Percentiles rank a stretch among this genome's conserved stretches.
These are phyloP conservation scores for Gymnoscelis rufifasciata DNA, from an alignment of 2,888 invertebrate species.

Conservation along the genomic window DNA sequence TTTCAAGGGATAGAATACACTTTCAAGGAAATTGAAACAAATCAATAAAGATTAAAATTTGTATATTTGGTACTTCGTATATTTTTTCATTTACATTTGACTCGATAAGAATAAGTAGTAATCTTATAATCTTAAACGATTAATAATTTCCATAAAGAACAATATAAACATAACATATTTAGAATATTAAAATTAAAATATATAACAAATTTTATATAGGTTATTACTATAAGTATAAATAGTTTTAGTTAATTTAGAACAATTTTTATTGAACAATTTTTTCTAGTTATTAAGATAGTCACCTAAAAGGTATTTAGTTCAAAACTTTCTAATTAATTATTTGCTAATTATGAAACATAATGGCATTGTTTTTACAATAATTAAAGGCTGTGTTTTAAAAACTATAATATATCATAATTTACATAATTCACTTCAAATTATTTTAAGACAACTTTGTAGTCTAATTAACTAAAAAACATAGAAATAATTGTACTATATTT, in stretches of 20 bases:
- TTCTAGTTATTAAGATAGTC: slow-evolving; percentile 60
- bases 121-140: slow-evolving; percentile 66
- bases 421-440: background rate
- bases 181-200: slow-evolving; percentile 56
- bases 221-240: slow-evolving; percentile 57
- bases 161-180: slow-evolving; percentile 62
- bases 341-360: slow-evolving; percentile 48
- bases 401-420: background rate
- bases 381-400: slow-evolving; percentile 2
- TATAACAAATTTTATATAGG: slow-evolving; percentile 68
- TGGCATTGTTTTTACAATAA: slow-evolving; percentile 26
- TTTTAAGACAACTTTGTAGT: too few species aligned
- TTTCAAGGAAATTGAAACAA: slow-evolving; percentile 23
- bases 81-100: slow-evolving; percentile 74
- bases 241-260: slow-evolving; percentile 57
- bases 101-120: slow-evolving; percentile 71
- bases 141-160: slow-evolving; percentile 58
- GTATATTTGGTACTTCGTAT: slow-evolving; percentile 80
- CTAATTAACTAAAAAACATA: background rate
- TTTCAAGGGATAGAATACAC: too few species aligned
- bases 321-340: slow-evolving; percentile 52
- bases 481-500: background rate
- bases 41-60: slow-evolving; percentile 72
- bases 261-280: slow-evolving; percentile 72
- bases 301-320: slow-evolving; percentile 47